These are phyloP conservation scores for Caenorhabditis afra DNA, from an alignment of 2,888 invertebrate genomes.

Conservation along the genomic window DNA sequence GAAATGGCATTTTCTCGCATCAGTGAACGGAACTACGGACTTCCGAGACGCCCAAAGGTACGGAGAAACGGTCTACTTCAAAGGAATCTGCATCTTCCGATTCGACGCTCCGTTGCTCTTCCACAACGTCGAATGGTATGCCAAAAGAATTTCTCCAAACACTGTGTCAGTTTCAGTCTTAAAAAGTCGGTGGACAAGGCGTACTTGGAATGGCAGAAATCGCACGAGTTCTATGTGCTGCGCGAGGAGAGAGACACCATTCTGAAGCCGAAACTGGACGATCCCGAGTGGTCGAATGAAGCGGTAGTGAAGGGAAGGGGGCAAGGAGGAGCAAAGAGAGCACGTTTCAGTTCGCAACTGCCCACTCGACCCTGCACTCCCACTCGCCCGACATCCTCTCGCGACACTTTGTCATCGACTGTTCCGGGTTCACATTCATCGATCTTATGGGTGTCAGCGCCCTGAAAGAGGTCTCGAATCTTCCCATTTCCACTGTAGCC, in stretches of 20 bases:
- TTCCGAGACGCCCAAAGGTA: conserved; percentile 77
- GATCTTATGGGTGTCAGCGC: conserved; percentile 80
- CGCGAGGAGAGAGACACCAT: conserved; percentile 56
- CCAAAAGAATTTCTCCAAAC: no score
- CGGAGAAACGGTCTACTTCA: conserved; percentile 67
- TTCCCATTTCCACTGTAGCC: background rate
- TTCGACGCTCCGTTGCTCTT: conserved; percentile 82
- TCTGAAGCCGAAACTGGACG: conserved; percentile 38
- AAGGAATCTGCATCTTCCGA: conserved; percentile 82
- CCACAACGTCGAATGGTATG: conserved; percentile 81
- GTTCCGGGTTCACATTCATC: conserved; percentile 80
- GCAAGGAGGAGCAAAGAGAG: background rate
- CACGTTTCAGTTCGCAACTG: conserved; percentile 30
- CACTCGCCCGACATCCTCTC: conserved; percentile 52
- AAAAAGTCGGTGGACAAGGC: conserved; percentile 65
- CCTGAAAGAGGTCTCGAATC: conserved; percentile 73
- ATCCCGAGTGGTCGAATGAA: conserved; percentile 18
- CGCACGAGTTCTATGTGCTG: conserved; percentile 69
- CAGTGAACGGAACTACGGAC: conserved; percentile 76
- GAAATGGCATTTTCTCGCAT: conserved; percentile 78
- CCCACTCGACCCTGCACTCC: conserved; percentile 18
- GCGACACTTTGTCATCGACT: conserved; percentile 78
- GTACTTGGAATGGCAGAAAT: conserved; percentile 66
- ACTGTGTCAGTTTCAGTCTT: conserved; percentile 64
- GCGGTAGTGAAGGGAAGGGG: no score